These are phyloP conservation scores for Xerus rutilus DNA, from an alignment of 2,797 vertebrate genomes.

Conservation along the genomic window DNA sequence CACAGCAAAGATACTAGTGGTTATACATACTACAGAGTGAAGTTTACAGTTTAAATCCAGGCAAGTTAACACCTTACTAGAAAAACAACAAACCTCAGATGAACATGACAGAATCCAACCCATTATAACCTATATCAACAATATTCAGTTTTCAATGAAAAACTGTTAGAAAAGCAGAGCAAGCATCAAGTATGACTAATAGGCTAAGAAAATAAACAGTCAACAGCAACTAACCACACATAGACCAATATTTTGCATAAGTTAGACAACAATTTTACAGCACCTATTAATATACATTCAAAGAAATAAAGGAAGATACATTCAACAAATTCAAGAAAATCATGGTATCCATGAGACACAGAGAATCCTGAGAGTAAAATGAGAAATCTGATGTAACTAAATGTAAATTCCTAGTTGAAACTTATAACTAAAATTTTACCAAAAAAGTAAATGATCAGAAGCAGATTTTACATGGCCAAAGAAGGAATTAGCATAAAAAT, in stretches of 20 bases:
- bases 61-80: neutral
- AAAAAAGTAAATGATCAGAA: neutral
- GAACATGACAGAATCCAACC: neutral
- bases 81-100: neutral
- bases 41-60: neutral
- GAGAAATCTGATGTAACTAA: neutral
- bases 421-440: neutral
- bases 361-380: neutral
- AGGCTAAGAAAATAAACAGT: neutral
- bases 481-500: neutral
- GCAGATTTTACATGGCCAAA: neutral
- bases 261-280: neutral
- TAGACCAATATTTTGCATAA: neutral
- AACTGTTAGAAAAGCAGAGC: neutral
- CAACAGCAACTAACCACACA: neutral
- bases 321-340: neutral
- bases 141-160: neutral
- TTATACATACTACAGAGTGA: neutral
- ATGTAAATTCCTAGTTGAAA: neutral
- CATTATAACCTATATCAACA: neutral
- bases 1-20: neutral
- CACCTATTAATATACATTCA: neutral
- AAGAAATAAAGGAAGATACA: neutral
- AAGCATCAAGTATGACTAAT: neutral
- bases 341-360: neutral